phyloP scores from a whole-genome alignment of 2,797 vertebrate species.

The Merluccius polli region DNA sequence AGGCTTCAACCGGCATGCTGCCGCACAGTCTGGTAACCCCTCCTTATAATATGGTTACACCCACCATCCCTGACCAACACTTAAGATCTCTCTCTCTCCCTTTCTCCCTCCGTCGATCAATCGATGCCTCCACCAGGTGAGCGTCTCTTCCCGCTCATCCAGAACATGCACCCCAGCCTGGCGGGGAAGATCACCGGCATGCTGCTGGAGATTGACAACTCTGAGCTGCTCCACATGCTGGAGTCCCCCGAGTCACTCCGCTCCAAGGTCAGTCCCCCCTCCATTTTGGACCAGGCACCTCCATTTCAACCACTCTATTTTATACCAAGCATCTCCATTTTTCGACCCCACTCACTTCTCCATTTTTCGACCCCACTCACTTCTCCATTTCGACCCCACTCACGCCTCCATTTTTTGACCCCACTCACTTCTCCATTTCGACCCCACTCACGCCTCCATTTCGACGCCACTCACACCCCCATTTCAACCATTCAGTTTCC shows the following conservation, averaged over 20 bases:
- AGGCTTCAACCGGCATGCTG: conserved; percentile 31
- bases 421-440: too few species aligned
- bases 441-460: too few species aligned
- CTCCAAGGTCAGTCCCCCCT: conserved; percentile 80
- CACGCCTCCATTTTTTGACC: too few species aligned
- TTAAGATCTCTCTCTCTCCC: neutral
- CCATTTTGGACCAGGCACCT: neutral
- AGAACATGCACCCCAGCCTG: conserved; percentile 93
- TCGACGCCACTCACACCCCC: neutral
- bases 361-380: too few species aligned
- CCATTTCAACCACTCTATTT: too few species aligned
- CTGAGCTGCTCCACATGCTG: conserved; percentile 97
- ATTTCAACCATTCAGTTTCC: neutral
- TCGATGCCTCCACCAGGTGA: conserved; percentile 74
- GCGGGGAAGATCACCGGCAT: conserved; percentile 98
- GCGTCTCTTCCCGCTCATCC: conserved; percentile 94
- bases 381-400: too few species aligned
- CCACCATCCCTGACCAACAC: neutral
- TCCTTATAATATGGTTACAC: neutral
- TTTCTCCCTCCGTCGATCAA: neutral
- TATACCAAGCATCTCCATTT: too few species aligned
- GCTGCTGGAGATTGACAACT: conserved; percentile 98
- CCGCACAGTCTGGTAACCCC: neutral
- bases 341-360: too few species aligned
- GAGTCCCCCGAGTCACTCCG: conserved; percentile 97